Evolutionary conservation across 2,888 invertebrate genomes (phyloP).

Genomic region (Epistrophe eligans): DNA sequence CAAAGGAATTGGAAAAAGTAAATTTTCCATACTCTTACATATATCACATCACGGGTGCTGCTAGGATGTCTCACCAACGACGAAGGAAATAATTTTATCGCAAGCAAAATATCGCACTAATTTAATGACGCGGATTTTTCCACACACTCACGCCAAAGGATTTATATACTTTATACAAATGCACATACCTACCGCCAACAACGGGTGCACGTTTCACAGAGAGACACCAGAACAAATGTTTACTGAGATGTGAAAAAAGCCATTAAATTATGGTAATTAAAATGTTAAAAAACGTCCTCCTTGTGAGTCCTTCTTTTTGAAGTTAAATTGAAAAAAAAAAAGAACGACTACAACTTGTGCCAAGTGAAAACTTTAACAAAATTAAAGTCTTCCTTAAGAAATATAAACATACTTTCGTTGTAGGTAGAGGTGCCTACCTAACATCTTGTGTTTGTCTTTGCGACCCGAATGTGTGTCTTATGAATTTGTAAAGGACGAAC

Average conservation of each 20-base stretch:
- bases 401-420: constrained; percentile 20
- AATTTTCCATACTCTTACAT: neutral
- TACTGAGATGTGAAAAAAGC: constrained; percentile 50
- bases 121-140: constrained; percentile 38
- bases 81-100: constrained; percentile 39
- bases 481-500: constrained; percentile 44
- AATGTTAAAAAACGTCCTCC: constrained; percentile 55
- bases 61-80: neutral
- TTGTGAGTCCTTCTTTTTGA: constrained; percentile 17
- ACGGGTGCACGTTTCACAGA: neutral
- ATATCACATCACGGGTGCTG: neutral
- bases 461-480: constrained; percentile 41
- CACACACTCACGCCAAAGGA: neutral
- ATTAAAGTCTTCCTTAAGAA: constrained; percentile 46
- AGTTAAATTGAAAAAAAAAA: neutral
- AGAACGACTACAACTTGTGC: constrained; percentile 34
- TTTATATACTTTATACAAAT: neutral
- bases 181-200: neutral
- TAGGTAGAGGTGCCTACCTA: neutral
- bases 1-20: constrained; percentile 26
- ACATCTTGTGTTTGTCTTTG: constrained; percentile 42
- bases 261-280: constrained; percentile 72
- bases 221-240: constrained; percentile 13
- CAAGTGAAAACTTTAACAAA: constrained; percentile 60
- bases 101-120: constrained; percentile 40